Evolutionary conservation across 2,888 invertebrate species (phyloP).

Genomic region (Xanthia togata): DNA sequence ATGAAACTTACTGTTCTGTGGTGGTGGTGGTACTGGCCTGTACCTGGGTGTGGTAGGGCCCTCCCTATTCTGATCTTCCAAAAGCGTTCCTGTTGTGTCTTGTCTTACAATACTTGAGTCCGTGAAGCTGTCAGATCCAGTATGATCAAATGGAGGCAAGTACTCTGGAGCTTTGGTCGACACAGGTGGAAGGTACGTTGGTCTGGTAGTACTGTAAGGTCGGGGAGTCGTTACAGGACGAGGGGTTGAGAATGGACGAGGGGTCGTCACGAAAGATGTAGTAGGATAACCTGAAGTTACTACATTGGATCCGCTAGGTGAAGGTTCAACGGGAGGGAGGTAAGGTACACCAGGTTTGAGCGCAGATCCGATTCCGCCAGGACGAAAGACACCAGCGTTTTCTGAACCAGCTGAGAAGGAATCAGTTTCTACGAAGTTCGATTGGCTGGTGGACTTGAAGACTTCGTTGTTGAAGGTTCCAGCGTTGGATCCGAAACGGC

Average conservation of each 20-base stretch:
- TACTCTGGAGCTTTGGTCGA: constrained; percentile 86
- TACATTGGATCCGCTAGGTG: constrained; percentile 77
- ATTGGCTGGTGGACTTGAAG: constrained; percentile 79
- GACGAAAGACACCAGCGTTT: constrained; percentile 77
- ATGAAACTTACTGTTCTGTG: constrained; percentile 30
- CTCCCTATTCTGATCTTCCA: no score
- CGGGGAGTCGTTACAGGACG: constrained; percentile 66
- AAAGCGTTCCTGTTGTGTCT: no score
- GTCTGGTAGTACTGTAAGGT: constrained; percentile 76
- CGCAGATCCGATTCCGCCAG: constrained; percentile 77
- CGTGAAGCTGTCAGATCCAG: constrained; percentile 72
- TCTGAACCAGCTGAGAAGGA: constrained; percentile 84
- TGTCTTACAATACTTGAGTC: no score
- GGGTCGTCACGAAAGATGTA: constrained; percentile 72
- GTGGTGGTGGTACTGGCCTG: constrained; percentile 7
- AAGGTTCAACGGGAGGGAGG: constrained; percentile 82
- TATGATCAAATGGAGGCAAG: constrained; percentile 82
- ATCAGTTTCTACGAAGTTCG: constrained; percentile 83
- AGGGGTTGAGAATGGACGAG: constrained; percentile 69
- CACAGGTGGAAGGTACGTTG: constrained; percentile 78
- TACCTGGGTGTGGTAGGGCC: not conserved
- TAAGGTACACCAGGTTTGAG: constrained; percentile 88
- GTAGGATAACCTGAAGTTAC: constrained; percentile 76
- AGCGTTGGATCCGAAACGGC: constrained; percentile 68
- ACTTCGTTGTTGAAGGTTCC: constrained; percentile 74